phyloP scores from a whole-genome alignment of 1,140 invertebrate species.

The Trichonephila clavata region DNA sequence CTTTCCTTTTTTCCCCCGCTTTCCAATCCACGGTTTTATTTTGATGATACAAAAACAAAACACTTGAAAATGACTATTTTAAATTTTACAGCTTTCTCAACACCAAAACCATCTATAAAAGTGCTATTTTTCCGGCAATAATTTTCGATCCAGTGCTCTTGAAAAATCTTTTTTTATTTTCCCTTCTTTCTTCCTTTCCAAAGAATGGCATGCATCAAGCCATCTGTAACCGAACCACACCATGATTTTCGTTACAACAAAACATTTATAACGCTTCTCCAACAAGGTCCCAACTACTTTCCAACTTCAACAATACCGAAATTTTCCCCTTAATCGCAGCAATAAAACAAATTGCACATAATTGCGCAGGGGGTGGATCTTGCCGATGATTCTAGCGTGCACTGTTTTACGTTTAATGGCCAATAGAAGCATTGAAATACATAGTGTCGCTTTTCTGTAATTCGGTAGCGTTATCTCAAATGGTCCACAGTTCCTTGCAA shows the following conservation, averaged over 20 bases:
- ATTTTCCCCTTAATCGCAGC: not conserved
- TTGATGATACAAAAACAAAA: too few relatives aligned
- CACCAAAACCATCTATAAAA: too few relatives aligned
- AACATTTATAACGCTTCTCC: slow-evolving; percentile 15
- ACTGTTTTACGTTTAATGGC: not conserved
- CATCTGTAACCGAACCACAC: not conserved
- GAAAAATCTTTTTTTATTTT: not conserved
- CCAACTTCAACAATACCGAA: not conserved
- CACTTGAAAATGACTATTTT: too few relatives aligned
- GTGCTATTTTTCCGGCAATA: too few relatives aligned
- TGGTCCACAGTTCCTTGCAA: not conserved
- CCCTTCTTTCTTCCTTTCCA: not conserved
- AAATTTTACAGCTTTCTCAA: too few relatives aligned
- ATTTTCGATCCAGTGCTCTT: too few relatives aligned
- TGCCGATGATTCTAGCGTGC: not conserved
- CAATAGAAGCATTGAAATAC: not conserved
- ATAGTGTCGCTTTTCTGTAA: not conserved
- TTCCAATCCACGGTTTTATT: too few relatives aligned
- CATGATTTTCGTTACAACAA: not conserved
- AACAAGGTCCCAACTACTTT: not conserved
- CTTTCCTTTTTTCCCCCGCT: too few relatives aligned
- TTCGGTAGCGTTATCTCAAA: slow-evolving; percentile 35
- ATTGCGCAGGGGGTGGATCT: not conserved
- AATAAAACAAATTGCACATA: slow-evolving; percentile 35
- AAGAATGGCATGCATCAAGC: not conserved